Conservation (phyloP, 2,113 vertebrate species). For the Salvelinus alpinus region DNA sequence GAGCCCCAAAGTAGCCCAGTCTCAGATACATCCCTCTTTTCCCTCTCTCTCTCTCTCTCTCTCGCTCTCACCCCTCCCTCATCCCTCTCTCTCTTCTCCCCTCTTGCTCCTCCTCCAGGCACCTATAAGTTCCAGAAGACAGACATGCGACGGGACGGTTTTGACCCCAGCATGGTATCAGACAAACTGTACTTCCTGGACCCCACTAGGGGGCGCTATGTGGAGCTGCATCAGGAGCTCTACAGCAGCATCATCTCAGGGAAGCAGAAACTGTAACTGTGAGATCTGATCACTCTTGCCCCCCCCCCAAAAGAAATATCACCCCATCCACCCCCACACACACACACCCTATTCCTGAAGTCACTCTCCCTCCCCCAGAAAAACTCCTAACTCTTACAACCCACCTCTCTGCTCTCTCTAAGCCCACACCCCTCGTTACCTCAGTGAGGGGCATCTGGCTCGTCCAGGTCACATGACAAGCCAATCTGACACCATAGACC, state of each 20-base stretch:
- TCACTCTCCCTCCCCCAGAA: background rate
- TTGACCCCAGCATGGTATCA: constrained; percentile 77
- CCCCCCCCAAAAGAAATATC: background rate
- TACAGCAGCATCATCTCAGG: constrained; percentile 83
- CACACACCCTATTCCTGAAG: constrained; percentile 20
- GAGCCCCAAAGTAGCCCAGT: background rate
- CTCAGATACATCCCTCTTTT: background rate
- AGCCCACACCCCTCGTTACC: constrained; percentile 64
- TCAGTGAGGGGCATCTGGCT: constrained; percentile 65
- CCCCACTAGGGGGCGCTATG: constrained; percentile 80
- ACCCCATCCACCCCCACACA: constrained; percentile 24
- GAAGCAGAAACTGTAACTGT: constrained; percentile 82
- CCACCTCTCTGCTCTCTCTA: constrained; percentile 8
- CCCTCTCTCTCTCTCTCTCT: constrained; percentile 5
- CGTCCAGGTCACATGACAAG: background rate
- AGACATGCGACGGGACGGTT: constrained; percentile 87
- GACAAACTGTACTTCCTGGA: constrained; percentile 92
- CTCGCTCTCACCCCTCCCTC: background rate
- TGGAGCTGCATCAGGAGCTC: constrained; percentile 74
- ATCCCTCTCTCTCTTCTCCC: background rate
- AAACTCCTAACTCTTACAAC: background rate
- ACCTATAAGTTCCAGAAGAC: constrained; percentile 97
- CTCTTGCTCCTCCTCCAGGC: constrained; percentile 66
- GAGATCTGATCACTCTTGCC: constrained; percentile 11
- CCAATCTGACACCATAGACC: constrained; percentile 28